Evolutionary conservation across 1,140 invertebrate genomes (phyloP).

Genomic region (Nomia melanderi): DNA sequence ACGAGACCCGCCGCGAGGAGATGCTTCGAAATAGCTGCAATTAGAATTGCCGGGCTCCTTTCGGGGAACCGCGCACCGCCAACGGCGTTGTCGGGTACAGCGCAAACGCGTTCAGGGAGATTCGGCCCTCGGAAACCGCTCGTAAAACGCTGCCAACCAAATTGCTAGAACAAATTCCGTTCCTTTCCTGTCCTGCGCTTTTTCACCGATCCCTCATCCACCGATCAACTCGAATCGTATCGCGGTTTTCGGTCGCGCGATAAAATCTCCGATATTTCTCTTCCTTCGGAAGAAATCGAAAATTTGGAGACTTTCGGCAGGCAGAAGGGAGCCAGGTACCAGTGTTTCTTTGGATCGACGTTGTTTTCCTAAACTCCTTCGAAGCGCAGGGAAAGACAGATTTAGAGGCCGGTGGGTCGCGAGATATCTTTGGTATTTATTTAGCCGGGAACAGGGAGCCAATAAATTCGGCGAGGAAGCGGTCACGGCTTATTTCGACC

Average conservation of each 20-base stretch:
- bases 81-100: conserved; percentile 37
- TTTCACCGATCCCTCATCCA: too few species aligned
- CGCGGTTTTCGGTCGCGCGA: too few species aligned
- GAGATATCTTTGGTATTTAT: conserved; percentile 66
- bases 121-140: background rate
- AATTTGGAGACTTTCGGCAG: background rate
- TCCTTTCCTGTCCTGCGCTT: too few species aligned
- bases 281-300: too few species aligned
- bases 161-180: too few species aligned
- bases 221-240: too few species aligned
- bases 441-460: conserved; percentile 48
- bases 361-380: conserved; percentile 49
- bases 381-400: conserved; percentile 47
- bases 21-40: conserved; percentile 64
- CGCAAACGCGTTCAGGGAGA: conserved; percentile 27
- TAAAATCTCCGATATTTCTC: too few species aligned
- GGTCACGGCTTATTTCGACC: conserved; percentile 62
- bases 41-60: conserved; percentile 68
- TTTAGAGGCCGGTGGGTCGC: conserved; percentile 48
- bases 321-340: background rate
- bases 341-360: background rate
- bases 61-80: conserved; percentile 54
- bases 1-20: conserved; percentile 31
- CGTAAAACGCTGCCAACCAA: background rate
- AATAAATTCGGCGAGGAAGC: conserved; percentile 66